These are phyloP conservation scores for Allolobophora icterica DNA, from an alignment of 2,888 invertebrate species.

Conservation along the genomic window DNA sequence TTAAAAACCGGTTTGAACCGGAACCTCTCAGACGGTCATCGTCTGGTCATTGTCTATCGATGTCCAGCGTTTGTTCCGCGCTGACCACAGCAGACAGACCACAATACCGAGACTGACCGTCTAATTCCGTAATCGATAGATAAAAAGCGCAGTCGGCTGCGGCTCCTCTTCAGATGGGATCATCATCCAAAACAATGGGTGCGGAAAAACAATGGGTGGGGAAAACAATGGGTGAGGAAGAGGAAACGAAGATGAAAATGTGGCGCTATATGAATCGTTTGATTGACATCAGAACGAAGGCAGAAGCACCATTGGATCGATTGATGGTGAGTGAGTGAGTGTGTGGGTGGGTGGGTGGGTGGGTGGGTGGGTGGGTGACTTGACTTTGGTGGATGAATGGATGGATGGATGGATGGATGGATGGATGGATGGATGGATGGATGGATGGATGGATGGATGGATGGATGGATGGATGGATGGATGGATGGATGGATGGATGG, in stretches of 20 bases:
- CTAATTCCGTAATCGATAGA: too few species aligned
- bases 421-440: neutral
- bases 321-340: neutral
- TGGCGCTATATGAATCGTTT: neutral
- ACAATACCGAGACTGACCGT: too few species aligned
- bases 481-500: neutral
- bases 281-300: neutral
- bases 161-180: too few species aligned
- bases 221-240: too few species aligned
- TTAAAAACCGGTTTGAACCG: too few species aligned
- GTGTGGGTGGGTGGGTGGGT: neutral
- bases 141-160: too few species aligned
- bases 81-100: too few species aligned
- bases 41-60: too few species aligned
- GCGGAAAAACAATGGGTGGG: too few species aligned
- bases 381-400: neutral
- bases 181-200: too few species aligned
- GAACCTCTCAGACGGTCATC: too few species aligned
- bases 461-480: neutral
- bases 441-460: neutral
- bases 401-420: neutral
- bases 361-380: neutral
- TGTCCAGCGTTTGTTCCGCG: too few species aligned
- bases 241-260: neutral
- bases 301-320: neutral